Evolutionary conservation across 2,113 vertebrate species (phyloP).

Genomic region (Donacobius atricapilla): DNA sequence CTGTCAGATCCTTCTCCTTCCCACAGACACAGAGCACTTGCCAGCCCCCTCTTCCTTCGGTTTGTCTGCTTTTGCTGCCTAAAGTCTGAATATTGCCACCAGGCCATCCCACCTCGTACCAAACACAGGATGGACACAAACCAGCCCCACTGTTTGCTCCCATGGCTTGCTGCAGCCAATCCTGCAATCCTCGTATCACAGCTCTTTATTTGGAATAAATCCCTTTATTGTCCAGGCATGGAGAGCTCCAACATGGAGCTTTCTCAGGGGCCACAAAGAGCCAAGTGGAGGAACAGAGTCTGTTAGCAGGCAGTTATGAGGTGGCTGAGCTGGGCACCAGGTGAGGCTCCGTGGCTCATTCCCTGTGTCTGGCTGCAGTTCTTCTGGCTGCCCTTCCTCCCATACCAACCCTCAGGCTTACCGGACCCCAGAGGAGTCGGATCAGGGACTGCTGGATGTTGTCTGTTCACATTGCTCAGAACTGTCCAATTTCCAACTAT

Average conservation of each 20-base stretch:
- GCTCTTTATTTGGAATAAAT: neutral
- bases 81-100: neutral
- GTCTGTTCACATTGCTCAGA: neutral
- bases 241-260: neutral
- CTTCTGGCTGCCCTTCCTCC: neutral
- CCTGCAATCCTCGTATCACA: neutral
- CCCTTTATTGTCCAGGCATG: neutral
- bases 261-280: neutral
- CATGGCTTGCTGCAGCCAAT: neutral
- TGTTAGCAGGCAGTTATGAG: neutral
- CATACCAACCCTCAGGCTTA: fast-evolving
- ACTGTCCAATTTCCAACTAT: neutral
- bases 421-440: neutral
- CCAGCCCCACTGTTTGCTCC: neutral
- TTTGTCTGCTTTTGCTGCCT: neutral
- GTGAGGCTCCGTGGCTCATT: fast-evolving
- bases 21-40: neutral
- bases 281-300: neutral
- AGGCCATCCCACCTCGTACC: neutral
- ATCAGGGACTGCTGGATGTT: neutral
- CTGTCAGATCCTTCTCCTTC: neutral
- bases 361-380: neutral
- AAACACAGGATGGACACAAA: neutral
- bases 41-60: neutral
- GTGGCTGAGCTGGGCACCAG: neutral